Evolutionary conservation across 2,797 vertebrate species (phyloP).

Genomic region (Psittacula derbiana): DNA sequence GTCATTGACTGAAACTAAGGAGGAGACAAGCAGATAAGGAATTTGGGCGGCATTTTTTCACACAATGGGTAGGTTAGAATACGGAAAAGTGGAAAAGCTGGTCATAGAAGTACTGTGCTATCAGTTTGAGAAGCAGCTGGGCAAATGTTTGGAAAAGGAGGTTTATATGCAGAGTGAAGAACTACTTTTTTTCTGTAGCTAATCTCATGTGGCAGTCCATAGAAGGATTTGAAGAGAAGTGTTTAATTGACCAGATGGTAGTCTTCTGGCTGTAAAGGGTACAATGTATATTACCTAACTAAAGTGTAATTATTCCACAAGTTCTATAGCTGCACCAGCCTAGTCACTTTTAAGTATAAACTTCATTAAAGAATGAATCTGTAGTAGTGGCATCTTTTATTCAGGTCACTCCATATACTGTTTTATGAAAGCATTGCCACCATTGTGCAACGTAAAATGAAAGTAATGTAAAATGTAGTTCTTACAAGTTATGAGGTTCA

Average conservation of each 20-base stretch:
- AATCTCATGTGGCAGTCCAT: neutral
- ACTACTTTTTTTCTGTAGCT: neutral
- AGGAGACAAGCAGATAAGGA: slow-evolving; percentile 59
- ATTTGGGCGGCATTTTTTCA: slow-evolving; percentile 6
- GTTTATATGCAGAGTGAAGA: neutral
- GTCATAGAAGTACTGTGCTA: neutral
- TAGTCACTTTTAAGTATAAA: neutral
- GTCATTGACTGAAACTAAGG: slow-evolving; percentile 58
- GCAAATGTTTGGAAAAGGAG: slow-evolving; percentile 5
- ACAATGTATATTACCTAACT: neutral
- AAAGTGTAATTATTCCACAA: neutral
- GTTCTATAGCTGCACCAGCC: neutral
- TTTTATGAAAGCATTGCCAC: slow-evolving; percentile 4
- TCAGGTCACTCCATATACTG: neutral
- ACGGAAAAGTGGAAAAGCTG: slow-evolving; percentile 23
- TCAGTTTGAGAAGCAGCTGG: neutral
- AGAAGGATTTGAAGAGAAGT: neutral
- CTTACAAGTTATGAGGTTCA: neutral
- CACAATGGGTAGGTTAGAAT: slow-evolving; percentile 22
- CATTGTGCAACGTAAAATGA: neutral
- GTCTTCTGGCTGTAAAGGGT: neutral
- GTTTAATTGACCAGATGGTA: neutral
- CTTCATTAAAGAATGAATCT: neutral
- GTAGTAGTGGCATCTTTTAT: neutral
- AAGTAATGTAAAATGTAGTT: neutral